These are phyloP conservation scores for Mimachlamys varia DNA, from an alignment of 2,888 invertebrate species.

Conservation along the genomic window DNA sequence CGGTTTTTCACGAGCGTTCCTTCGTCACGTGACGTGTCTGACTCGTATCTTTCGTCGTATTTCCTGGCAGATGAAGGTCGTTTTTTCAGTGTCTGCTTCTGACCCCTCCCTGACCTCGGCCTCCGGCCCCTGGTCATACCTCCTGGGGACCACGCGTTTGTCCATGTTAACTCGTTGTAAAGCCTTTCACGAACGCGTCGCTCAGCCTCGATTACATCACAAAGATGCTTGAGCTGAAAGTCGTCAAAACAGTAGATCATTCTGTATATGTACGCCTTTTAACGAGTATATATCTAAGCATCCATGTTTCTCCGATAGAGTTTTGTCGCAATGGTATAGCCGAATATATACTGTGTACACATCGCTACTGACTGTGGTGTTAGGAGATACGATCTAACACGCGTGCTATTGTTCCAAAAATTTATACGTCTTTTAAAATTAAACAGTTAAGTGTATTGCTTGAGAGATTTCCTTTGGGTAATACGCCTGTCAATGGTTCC, in stretches of 20 bases:
- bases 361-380: not conserved
- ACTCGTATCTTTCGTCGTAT: not conserved
- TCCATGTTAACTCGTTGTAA: constrained; percentile 1
- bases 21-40: not conserved
- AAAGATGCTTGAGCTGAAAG: constrained; percentile 26
- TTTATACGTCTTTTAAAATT: constrained; percentile 14
- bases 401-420: not conserved
- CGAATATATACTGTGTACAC: not conserved
- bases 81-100: not conserved
- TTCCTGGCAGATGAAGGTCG: not conserved
- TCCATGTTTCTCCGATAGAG: not conserved
- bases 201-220: constrained; percentile 19
- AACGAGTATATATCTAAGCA: not conserved
- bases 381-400: not conserved
- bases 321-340: not conserved
- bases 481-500: not conserved
- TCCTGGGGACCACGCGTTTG: not conserved
- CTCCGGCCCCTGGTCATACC: not conserved
- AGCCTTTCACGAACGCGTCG: not conserved
- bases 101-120: not conserved
- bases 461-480: not conserved
- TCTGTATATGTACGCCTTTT: not conserved
- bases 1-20: not conserved
- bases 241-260: constrained; percentile 31
- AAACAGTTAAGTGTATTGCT: not conserved